Conservation (phyloP, 2,888 invertebrate genomes). For the Lasius platythorax region DNA sequence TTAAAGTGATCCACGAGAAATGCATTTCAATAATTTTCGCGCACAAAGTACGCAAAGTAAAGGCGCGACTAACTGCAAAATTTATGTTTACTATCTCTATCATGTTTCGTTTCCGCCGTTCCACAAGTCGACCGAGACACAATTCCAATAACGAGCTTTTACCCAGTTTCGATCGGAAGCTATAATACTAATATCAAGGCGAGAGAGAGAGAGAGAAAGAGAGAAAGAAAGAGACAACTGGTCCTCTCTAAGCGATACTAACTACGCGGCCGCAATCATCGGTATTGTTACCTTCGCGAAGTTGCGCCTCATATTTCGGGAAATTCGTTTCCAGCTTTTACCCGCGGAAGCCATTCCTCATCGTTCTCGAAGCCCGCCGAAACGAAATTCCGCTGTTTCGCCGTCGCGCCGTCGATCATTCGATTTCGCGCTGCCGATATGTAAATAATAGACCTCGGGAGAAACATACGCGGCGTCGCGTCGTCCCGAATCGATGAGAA, state of each 20-base stretch:
- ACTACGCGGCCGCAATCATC: constrained; percentile 34
- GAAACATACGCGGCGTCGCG: constrained; percentile 10
- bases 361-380: constrained; percentile 26
- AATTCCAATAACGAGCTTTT: constrained; percentile 76
- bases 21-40: background rate
- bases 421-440: constrained; percentile 48
- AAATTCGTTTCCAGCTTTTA: constrained; percentile 51
- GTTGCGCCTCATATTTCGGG: constrained; percentile 19
- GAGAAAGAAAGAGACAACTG: background rate
- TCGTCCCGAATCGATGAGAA: constrained; percentile 42
- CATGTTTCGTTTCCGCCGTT: constrained; percentile 47
- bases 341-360: constrained; percentile 39
- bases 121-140: constrained; percentile 62
- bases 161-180: constrained; percentile 69
- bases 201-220: background rate
- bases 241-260: constrained; percentile 27
- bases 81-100: background rate
- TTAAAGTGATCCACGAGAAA: background rate
- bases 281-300: constrained; percentile 35
- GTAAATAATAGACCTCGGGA: constrained; percentile 46
- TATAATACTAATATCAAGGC: constrained; percentile 53
- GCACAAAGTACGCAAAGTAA: background rate
- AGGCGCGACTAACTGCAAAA: background rate
- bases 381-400: constrained; percentile 44
- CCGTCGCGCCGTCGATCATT: constrained; percentile 51